phyloP scores from a whole-genome alignment of 2,113 vertebrate genomes.

The Paratilapia polleni region DNA sequence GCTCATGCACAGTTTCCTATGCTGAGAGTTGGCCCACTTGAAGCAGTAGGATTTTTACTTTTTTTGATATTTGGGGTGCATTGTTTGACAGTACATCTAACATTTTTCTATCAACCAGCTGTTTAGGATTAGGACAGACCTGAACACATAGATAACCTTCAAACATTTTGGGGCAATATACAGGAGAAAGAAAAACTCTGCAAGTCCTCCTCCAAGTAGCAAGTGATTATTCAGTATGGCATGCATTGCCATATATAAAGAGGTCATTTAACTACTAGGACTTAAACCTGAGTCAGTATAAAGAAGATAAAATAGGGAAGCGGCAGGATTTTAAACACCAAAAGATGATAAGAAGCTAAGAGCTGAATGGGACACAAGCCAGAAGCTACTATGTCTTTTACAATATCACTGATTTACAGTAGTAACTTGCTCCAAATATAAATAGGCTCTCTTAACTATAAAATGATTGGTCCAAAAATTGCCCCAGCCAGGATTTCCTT shows the following conservation, averaged over 20 bases:
- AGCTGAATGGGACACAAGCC: neutral
- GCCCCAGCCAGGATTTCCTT: neutral
- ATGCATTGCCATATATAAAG: accelerated
- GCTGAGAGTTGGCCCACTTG: neutral
- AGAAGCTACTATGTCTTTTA: neutral
- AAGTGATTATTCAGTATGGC: neutral
- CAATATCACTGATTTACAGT: neutral
- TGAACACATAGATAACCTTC: neutral
- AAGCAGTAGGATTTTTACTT: neutral
- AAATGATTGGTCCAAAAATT: neutral
- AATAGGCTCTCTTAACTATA: neutral
- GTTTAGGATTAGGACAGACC: neutral
- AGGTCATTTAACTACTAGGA: neutral
- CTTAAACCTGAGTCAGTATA: neutral
- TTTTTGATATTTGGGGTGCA: accelerated
- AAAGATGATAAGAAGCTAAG: neutral
- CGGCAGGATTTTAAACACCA: neutral
- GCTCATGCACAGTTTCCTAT: neutral
- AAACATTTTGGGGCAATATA: accelerated
- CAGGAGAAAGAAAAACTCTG: neutral
- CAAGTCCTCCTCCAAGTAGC: neutral
- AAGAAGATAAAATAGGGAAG: neutral
- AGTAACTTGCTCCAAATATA: neutral
- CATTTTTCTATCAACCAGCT: neutral
- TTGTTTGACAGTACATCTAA: neutral